Evolutionary conservation across 2,797 vertebrate species (phyloP).

Genomic region (Sebastes oblongus): DNA sequence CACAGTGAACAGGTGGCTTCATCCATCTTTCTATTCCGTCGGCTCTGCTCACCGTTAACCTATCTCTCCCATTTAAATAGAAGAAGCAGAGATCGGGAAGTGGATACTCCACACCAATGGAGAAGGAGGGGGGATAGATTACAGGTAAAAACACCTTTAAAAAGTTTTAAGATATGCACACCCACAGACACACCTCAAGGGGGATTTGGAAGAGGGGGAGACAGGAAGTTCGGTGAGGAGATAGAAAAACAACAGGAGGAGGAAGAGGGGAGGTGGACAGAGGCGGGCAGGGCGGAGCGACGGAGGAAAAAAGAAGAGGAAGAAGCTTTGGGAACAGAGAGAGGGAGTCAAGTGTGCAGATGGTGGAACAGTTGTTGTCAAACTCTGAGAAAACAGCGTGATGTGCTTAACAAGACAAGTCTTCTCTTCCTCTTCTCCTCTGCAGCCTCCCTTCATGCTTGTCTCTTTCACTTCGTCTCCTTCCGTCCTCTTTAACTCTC

Average conservation of each 20-base stretch:
- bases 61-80: not conserved
- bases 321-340: not conserved
- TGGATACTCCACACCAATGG: not conserved
- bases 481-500: not conserved
- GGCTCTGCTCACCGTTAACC: not conserved
- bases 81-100: too few relatives aligned
- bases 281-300: not conserved
- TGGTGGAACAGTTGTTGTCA: constrained; percentile 49
- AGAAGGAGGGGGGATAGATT: not conserved
- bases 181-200: not conserved
- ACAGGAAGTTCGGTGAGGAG: not conserved
- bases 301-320: not conserved
- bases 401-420: constrained; percentile 29
- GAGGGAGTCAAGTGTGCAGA: constrained; percentile 33
- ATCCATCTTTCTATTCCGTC: not conserved
- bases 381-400: constrained; percentile 3
- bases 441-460: not conserved
- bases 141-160: not conserved
- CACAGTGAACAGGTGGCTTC: not conserved
- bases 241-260: not conserved
- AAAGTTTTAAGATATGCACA: not conserved
- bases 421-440: not conserved
- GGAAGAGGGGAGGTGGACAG: not conserved
- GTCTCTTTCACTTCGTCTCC: not conserved
- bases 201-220: not conserved